Evolutionary conservation across 2,113 vertebrate genomes (phyloP).

Genomic region (Camelus bactrianus): DNA sequence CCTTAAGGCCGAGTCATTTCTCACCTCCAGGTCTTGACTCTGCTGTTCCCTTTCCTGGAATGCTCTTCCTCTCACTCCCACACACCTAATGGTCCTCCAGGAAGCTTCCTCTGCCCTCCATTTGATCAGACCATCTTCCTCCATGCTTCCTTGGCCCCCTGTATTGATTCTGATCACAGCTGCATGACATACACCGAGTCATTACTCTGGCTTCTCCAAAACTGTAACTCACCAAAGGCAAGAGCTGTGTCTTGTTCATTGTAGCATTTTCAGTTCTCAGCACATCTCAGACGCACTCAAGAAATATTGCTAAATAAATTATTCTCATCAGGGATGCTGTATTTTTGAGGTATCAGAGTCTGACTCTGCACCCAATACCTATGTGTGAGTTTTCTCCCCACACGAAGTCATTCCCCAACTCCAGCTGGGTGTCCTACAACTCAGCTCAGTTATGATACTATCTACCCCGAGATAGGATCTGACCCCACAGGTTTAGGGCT

Average conservation of each 20-base stretch:
- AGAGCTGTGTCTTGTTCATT: background rate
- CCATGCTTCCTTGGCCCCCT: accelerated
- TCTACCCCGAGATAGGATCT: background rate
- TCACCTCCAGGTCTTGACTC: background rate
- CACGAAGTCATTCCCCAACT: background rate
- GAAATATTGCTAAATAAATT: background rate
- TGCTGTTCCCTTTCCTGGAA: background rate
- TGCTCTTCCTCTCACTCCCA: background rate
- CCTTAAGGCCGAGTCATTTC: background rate
- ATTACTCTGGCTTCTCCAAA: background rate
- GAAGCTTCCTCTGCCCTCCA: background rate
- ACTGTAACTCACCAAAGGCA: background rate
- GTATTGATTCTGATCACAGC: background rate
- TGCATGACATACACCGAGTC: background rate
- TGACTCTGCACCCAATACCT: background rate
- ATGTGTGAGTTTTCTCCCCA: background rate
- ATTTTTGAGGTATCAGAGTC: background rate
- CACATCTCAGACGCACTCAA: background rate
- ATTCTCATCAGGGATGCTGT: background rate
- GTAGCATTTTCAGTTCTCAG: background rate
- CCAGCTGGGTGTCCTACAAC: background rate
- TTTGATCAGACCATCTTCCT: background rate
- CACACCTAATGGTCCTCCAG: background rate
- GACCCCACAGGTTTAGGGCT: background rate
- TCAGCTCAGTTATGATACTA: background rate